These are phyloP conservation scores for Panagrolaimus sp. DNA, from an alignment of 1,140 invertebrate species.

Conservation along the genomic window DNA sequence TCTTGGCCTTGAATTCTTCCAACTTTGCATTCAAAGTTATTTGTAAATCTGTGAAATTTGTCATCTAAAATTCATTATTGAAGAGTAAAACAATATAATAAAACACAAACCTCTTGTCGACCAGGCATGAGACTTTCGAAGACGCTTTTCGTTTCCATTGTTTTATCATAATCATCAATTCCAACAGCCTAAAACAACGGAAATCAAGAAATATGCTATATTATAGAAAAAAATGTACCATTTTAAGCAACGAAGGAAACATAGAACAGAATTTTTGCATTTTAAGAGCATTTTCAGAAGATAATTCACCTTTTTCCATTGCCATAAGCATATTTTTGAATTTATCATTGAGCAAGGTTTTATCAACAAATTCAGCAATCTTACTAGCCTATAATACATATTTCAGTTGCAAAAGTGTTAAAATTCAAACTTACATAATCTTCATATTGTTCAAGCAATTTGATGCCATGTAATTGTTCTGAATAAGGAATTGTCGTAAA, in stretches of 20 bases:
- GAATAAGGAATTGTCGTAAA: not conserved
- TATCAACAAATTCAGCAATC: not conserved
- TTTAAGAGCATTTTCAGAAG: not conserved
- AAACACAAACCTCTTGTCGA: not conserved
- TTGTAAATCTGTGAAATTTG: no score
- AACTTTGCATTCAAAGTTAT: no score
- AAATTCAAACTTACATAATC: not conserved
- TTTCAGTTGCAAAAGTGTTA: not conserved
- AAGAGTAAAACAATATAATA: not conserved
- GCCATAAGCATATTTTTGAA: slow-evolving; percentile 7
- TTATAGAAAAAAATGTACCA: not conserved
- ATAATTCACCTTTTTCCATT: not conserved
- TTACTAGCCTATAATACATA: not conserved
- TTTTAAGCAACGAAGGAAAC: not conserved
- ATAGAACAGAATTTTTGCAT: not conserved
- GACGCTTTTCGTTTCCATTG: not conserved
- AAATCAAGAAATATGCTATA: no score
- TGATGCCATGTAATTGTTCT: not conserved
- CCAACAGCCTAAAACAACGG: no score
- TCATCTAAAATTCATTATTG: no score
- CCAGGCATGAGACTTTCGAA: not conserved
- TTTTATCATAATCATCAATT: not conserved
- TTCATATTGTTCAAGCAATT: not conserved
- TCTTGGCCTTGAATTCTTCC: no score
- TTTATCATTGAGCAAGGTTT: not conserved